Percentiles rank a stretch among this genome's conserved stretches.
These are phyloP conservation scores for Babylonia areolata DNA, from an alignment of 1,140 invertebrate genomes.

Conservation along the genomic window DNA sequence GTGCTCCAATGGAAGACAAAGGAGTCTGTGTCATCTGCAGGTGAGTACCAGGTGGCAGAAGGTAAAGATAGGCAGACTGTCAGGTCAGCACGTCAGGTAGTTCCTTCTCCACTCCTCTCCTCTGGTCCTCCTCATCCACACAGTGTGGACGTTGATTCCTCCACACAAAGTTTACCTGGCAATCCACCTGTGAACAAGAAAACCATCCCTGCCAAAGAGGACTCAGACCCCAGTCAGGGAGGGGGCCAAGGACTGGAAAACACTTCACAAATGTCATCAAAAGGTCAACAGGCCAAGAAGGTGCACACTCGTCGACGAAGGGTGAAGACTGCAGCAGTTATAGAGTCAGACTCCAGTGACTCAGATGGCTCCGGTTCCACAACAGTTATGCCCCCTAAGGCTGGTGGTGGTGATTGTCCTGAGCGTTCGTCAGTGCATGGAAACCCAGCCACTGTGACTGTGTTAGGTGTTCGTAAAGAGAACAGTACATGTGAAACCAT, in stretches of 20 bases:
- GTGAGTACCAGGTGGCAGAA: not conserved
- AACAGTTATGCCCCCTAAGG: not conserved
- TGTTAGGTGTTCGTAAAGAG: not conserved
- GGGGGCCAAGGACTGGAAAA: no score
- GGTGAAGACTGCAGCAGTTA: not conserved
- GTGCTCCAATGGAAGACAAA: not conserved
- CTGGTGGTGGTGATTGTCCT: not conserved
- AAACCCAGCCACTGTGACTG: not conserved
- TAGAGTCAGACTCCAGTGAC: slow-evolving; percentile 5
- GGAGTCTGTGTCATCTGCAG: not conserved
- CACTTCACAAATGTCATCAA: no score
- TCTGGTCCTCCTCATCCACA: no score
- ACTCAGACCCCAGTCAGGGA: no score
- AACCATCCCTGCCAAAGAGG: not conserved
- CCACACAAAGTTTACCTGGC: not conserved
- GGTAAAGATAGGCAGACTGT: not conserved
- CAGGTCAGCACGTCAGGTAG: no score
- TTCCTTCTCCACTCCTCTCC: no score
- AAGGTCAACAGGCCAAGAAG: not conserved
- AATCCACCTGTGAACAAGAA: not conserved
- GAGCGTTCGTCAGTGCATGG: not conserved
- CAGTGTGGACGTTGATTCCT: no score
- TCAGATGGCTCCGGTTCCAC: not conserved
- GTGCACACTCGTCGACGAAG: not conserved
- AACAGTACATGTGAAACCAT: not conserved